Conservation (phyloP, 2,888 invertebrate genomes). For the Cabera pusaria region DNA sequence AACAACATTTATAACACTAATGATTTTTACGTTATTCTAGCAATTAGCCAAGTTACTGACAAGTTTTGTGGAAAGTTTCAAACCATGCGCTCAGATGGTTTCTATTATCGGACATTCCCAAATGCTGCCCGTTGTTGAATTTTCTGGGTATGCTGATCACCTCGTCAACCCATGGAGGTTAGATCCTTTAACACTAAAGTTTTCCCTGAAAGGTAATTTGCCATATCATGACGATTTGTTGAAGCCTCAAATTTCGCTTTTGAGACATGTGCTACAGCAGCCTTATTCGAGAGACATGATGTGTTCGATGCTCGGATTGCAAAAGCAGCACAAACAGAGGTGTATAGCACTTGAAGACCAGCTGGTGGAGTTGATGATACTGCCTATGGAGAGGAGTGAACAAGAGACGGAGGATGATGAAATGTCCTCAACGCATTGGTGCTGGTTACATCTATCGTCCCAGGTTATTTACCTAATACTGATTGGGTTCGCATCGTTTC, state of each 20-base stretch:
- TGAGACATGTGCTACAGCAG: conserved; percentile 96
- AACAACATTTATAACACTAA: too few species aligned
- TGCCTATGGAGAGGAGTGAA: conserved; percentile 96
- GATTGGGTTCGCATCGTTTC: conserved; percentile 96
- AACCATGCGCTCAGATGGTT: conserved; percentile 97
- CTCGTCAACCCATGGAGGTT: conserved; percentile 96
- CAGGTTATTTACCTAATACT: conserved; percentile 97
- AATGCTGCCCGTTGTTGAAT: conserved; percentile 97
- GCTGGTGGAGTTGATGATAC: conserved; percentile 94
- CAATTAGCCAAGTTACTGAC: conserved; percentile 93
- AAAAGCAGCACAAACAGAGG: conserved; percentile 94
- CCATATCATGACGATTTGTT: conserved; percentile 95
- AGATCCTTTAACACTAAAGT: conserved; percentile 90
- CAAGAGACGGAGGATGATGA: conserved; percentile 84
- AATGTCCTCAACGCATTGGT: conserved; percentile 88
- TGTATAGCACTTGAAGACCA: conserved; percentile 96
- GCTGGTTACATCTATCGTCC: conserved; percentile 96
- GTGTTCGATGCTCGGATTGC: conserved; percentile 96
- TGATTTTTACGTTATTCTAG: conserved; percentile 66
- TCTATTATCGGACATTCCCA: conserved; percentile 95
- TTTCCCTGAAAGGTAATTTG: conserved; percentile 86
- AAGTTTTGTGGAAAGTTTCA: conserved; percentile 96
- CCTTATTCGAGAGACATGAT: conserved; percentile 98
- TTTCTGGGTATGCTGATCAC: conserved; percentile 95
- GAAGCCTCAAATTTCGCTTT: conserved; percentile 93